Base-by-base conservation (phyloP, 2,797 vertebrate genomes). In the Orientallactaga sibirica region DNA sequence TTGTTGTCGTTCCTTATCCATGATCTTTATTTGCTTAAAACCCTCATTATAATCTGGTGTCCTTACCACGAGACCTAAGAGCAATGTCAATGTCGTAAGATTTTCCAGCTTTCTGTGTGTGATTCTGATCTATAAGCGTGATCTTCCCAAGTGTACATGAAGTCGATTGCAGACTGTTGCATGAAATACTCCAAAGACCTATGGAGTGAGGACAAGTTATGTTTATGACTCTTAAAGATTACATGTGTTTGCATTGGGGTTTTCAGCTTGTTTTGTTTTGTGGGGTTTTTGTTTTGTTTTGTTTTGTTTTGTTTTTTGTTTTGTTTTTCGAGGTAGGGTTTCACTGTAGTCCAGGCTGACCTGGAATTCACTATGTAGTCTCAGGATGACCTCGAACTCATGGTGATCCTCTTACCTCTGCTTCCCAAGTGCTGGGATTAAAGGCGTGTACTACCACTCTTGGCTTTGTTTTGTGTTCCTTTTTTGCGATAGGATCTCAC, bases 111-210 rank as follows among this genome's bases (percentile, higher is more conserved):
- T 79, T 66, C 20, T 24, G 7, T 43, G 27, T 25, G 1, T 61
- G 66, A 3, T 76, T 91, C 41, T 33, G 20, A 88, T 73, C 33
- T 70, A n/a, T 64, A 10, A 71, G 58, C 52, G 5, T 87, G n/a
- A 12, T 77, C 64, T 77, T 27, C 52, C n/a, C 41, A 81, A 20
- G 22, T 29, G 27, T 27, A 64, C 48, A 68, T 15, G 15, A 58
- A 37, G 27, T 20, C 7, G 86, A 27, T 58, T 52, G 52, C 11
- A 75, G 61, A 33, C 64, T 18, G 48, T 90, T 78, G 48, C 48
- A 48, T 9, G 80, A 95, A 91, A 93, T 27, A 52, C 88, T 76
- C 58, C 71, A 93, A 85, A 66, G 70, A 20, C 16, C n/a, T 58
- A 22, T n/a, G 29, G 76, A 88, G 41, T 80, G 77, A 58, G 55